These are phyloP conservation scores for Propithecus perrieri DNA, from an alignment of 2,797 vertebrate species.

Conservation along the genomic window DNA sequence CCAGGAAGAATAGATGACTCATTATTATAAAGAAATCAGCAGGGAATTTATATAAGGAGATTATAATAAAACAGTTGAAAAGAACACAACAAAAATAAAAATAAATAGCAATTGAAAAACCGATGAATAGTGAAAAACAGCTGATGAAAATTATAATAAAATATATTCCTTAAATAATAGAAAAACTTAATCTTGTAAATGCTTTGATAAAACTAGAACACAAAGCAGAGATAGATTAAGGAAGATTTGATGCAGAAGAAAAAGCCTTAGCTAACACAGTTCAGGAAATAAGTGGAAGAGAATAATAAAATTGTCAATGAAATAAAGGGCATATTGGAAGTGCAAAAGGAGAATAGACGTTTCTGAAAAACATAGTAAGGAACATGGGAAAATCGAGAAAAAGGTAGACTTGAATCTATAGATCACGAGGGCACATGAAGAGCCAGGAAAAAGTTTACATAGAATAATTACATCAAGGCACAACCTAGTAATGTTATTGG, in stretches of 20 bases:
- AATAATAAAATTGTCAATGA: neutral
- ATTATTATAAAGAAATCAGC: neutral
- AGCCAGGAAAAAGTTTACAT: neutral
- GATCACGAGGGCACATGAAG: neutral
- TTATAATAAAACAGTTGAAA: neutral
- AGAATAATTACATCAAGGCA: neutral
- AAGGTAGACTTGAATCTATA: neutral
- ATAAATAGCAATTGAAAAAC: neutral
- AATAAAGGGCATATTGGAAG: neutral
- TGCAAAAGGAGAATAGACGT: neutral
- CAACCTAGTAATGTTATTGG: neutral
- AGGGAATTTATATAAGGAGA: neutral
- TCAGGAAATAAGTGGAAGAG: neutral
- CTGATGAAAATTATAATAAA: neutral
- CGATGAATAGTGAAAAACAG: neutral
- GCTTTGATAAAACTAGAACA: neutral
- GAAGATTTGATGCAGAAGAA: neutral
- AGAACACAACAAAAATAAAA: neutral
- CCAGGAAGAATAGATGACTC: neutral
- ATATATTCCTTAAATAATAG: neutral
- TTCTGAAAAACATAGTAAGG: neutral
- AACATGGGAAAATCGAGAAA: neutral
- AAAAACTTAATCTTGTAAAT: neutral
- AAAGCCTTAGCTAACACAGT: neutral
- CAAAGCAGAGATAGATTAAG: neutral